Conservation (phyloP, 2,888 invertebrate species). For the Eristalinus aeneus region DNA sequence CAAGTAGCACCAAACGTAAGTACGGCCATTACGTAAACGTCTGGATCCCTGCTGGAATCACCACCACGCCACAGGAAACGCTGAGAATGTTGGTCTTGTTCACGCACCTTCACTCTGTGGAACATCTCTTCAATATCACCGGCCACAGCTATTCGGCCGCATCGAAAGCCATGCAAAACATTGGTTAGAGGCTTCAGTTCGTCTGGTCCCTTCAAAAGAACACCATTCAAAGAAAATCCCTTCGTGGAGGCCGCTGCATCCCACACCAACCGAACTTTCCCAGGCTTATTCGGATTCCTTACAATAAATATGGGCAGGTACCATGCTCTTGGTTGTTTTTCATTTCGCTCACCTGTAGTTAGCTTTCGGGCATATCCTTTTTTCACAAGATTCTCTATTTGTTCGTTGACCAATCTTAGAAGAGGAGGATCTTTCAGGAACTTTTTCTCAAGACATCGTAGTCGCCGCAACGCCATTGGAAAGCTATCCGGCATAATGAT, state of each 20-base stretch:
- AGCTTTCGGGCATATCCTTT: constrained; percentile 44
- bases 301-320: constrained; percentile 72
- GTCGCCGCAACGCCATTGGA: no score
- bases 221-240: neutral
- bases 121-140: constrained; percentile 31
- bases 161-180: neutral
- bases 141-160: neutral
- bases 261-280: no score
- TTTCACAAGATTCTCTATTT: constrained; percentile 5
- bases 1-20: constrained; percentile 69
- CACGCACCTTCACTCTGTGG: constrained; percentile 7
- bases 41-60: neutral
- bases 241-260: neutral
- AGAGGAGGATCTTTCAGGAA: constrained; percentile 24
- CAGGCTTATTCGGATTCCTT: constrained; percentile 73
- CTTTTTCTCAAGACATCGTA: constrained; percentile 59
- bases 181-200: neutral
- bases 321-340: constrained; percentile 64
- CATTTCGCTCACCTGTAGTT: constrained; percentile 9
- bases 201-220: neutral
- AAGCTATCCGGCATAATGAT: no score
- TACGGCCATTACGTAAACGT: constrained; percentile 56
- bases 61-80: constrained; percentile 72
- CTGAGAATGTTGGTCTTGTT: constrained; percentile 61
- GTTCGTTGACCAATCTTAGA: constrained; percentile 12